phyloP scores from a whole-genome alignment of 2,113 vertebrate genomes.

The Anolis carolinensis region DNA sequence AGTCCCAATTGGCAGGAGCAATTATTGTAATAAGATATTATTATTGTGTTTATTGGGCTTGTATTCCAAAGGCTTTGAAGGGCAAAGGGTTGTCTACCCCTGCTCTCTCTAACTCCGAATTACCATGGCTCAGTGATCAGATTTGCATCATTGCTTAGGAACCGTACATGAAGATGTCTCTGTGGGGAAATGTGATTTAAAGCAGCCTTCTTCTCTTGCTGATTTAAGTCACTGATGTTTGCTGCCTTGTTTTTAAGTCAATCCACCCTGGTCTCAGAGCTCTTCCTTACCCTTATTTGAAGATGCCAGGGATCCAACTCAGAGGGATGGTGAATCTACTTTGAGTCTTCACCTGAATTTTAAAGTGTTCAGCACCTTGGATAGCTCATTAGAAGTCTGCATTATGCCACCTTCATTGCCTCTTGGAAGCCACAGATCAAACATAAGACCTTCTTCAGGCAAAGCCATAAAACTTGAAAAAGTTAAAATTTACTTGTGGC shows the following conservation, averaged over 20 bases:
- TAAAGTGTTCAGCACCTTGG: background rate
- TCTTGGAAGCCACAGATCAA: no score
- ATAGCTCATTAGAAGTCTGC: background rate
- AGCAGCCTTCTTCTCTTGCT: background rate
- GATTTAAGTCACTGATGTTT: background rate
- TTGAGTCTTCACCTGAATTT: no score
- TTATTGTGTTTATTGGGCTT: background rate
- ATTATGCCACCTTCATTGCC: background rate
- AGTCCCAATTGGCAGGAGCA: background rate
- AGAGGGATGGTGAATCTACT: no score
- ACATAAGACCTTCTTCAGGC: no score
- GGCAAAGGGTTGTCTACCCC: background rate
- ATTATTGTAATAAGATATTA: no score
- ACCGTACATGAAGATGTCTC: background rate
- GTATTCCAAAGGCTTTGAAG: background rate
- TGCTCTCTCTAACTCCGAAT: background rate
- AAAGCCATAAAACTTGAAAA: no score
- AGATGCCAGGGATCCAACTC: background rate
- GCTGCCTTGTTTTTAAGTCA: background rate
- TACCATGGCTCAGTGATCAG: background rate
- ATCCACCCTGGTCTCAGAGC: background rate
- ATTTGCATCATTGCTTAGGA: background rate
- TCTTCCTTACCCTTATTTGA: background rate
- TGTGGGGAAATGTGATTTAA: background rate
- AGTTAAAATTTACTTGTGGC: no score